These are phyloP conservation scores for Eubasilissa regina DNA, from an alignment of 1,140 invertebrate species.

Conservation along the genomic window DNA sequence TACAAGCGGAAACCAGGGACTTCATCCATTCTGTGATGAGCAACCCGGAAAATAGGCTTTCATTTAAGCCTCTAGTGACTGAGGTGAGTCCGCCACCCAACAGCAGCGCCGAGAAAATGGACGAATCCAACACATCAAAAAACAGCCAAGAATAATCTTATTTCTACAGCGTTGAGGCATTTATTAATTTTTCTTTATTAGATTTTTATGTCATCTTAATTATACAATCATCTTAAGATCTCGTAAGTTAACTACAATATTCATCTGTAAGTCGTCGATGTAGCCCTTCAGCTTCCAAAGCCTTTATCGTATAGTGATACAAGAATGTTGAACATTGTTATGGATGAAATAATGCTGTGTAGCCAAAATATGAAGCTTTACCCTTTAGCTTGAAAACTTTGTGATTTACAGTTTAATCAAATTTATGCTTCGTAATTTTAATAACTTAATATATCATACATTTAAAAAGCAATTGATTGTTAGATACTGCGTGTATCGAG, in stretches of 20 bases:
- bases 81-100: not conserved
- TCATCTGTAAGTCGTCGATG: slow-evolving; percentile 27
- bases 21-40: slow-evolving; percentile 67
- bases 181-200: too few relatives aligned
- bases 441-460: slow-evolving; percentile 1
- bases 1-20: slow-evolving; percentile 68
- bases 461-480: slow-evolving; percentile 1
- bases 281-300: slow-evolving; percentile 49
- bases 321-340: slow-evolving; percentile 36
- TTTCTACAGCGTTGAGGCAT: too few relatives aligned
- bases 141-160: not conserved
- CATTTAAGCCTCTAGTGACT: not conserved
- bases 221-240: slow-evolving; percentile 5
- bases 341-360: slow-evolving; percentile 16
- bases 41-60: slow-evolving; percentile 63
- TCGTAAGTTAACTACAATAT: slow-evolving; percentile 19
- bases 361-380: slow-evolving; percentile 26
- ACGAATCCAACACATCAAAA: not conserved
- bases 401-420: slow-evolving; percentile 22
- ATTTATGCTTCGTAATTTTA: slow-evolving; percentile 1
- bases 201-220: not conserved
- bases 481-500: not conserved
- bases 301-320: slow-evolving; percentile 36
- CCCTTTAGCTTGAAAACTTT: slow-evolving; percentile 10
- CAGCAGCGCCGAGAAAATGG: not conserved